Evolutionary conservation across 2,797 vertebrate genomes (phyloP), one percentile per base, ranked within the genome.

Genomic region (Sebastes vulpes): DNA sequence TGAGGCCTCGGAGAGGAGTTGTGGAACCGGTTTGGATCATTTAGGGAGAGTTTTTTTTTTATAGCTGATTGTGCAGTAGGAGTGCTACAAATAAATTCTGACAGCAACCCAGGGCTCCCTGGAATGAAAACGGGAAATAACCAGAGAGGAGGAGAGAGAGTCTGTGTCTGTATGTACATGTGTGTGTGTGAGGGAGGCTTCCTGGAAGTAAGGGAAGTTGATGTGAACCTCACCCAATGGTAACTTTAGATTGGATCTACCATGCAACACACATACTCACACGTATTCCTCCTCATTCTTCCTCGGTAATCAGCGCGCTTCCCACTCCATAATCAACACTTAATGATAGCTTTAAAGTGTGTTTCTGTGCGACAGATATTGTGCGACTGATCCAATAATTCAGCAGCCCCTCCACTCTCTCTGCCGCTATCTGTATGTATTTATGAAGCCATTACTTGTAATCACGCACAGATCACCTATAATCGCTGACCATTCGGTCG

Each of bases 401-500:
- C 69, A 9, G 28, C 18, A 9, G 25, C 59, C 59, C 63, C 73
- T 72, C 21, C 31, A 1, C 53, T 57, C 57, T 31, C n/a, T 71
- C 28, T 0, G 46, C 52, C 31, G 63, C 59, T 67, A 52, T 76
- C 72, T 57, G 14, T 53, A 53, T 14, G 75, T 84, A 54, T 79
- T 79, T 81, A 75, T 57, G 65, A 73, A 59, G 75, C 72, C 59
- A 84, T 88, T 86, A 86, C 79, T 73, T 21, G 74, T 70, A 90
- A 90, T 92, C 84, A 89, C 20, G 46, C 46, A 35, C 78, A 76
- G 42, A 65, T 87, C 88, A 83, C 84, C 71, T 77, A 78, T 80
- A 83, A 86, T 84, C 70, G 48, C 72, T 68, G 86, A 72, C 82
- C 65, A 8, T 53, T 76, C 11, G 0, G n/a, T n/a, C 67, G 70